Conservation (phyloP, 2,113 vertebrate species). For the Cygnus atratus region DNA sequence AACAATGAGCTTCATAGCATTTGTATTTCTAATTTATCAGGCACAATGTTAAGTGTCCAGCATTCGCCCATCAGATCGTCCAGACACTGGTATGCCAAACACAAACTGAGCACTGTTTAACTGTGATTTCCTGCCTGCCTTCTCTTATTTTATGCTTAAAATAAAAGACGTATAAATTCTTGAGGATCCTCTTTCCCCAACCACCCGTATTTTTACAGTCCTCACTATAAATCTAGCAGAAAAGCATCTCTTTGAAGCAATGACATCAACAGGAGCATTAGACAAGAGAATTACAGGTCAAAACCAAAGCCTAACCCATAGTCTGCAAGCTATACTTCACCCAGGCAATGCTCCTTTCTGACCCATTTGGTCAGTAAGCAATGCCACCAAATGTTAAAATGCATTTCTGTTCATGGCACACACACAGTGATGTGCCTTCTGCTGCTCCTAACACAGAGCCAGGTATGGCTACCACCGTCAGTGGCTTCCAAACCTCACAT, state of each 20-base stretch:
- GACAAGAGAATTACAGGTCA: background rate
- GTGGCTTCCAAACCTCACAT: background rate
- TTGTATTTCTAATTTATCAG: background rate
- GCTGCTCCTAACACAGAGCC: background rate
- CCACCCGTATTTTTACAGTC: background rate
- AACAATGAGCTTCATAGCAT: background rate
- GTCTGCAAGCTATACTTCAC: background rate
- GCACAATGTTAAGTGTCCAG: background rate
- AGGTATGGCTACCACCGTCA: background rate
- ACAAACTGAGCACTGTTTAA: background rate
- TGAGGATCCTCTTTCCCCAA: background rate
- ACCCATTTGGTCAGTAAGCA: background rate
- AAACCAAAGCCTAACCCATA: background rate
- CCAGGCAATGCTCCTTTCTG: background rate
- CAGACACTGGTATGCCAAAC: background rate
- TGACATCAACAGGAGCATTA: background rate
- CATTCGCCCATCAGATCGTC: background rate
- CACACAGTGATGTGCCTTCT: rapidly evolving
- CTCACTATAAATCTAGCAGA: background rate
- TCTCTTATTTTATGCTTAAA: background rate
- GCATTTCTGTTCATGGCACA: background rate
- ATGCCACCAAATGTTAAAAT: background rate
- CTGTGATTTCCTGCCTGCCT: background rate
- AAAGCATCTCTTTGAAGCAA: background rate
- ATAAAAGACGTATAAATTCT: background rate